Base-by-base conservation (phyloP, 1,140 invertebrate genomes). In the Dendroctonus valens region DNA sequence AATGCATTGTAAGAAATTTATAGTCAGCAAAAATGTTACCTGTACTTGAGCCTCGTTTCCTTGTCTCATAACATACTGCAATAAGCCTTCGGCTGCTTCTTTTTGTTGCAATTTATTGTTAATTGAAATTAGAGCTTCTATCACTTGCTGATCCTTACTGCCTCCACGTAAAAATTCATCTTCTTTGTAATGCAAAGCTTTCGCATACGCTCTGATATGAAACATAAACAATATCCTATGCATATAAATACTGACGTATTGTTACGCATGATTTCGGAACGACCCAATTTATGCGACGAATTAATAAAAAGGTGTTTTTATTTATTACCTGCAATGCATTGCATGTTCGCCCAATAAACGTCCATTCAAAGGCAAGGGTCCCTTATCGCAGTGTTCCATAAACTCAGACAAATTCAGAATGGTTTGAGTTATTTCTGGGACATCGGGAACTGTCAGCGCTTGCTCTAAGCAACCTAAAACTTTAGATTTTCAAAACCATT, bases 51-150 rank as follows among this genome's bases (percentile, higher is more conserved):
- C 80, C 6, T 83, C 83, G 55, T 86, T 86, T 54, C 89, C 84
- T 70, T 93, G 89, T 68, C 90, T 89, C 86, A 91, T 94, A 0
- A 97, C 94, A 74, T 93, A 92, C 71, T 95, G 90, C 9, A 99
- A 79, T 0, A 98, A 78, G 26, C 92, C 97, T 70, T 94, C 91
- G 0, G 98, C 97, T 0, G 96, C 96, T 81, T 99, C 98, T 67
- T 96, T 93, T 74, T 99, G 96, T 76, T 99, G 97, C 8, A 99
- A 80, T 80, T 99, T 99, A 77, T 99, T 99, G 75, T 99, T 99
- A 66, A 99, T 99, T 9, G 94, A 93, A 72, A 99, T 98, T 0
- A 98, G 81, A 5, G 93, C 89, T 76, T 98, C 96, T 5, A 98
- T 88, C 0, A 97, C 92, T 67, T 92, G 88, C 26, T 90, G 87